Conservation (phyloP, 2,797 vertebrate genomes). For the Cuculus canorus region DNA sequence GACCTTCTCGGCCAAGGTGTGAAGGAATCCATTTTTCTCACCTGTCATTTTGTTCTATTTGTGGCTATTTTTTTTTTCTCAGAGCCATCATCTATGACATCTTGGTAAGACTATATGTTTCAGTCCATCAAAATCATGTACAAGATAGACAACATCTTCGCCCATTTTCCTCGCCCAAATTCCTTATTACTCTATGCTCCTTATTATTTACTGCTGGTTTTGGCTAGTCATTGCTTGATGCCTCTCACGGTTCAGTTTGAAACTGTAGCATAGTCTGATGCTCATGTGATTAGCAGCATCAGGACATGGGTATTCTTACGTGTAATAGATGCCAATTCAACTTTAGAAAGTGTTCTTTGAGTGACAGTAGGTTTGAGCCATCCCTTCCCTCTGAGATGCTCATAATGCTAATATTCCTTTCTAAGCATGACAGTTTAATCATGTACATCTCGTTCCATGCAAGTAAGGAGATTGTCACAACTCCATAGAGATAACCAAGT, state of each 20-base stretch:
- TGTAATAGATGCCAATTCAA: background rate
- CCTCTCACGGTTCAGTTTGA: background rate
- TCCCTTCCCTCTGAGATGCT: background rate
- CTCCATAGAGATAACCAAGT: background rate
- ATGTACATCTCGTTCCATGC: background rate
- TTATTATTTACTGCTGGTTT: background rate
- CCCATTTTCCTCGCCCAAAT: background rate
- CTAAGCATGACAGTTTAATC: background rate
- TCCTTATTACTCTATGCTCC: background rate
- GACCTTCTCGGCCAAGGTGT: background rate
- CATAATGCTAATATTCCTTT: background rate
- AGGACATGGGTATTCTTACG: background rate
- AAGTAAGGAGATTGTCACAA: background rate
- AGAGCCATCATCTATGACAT: background rate
- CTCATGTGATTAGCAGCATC: background rate
- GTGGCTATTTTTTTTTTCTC: background rate
- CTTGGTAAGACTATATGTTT: background rate
- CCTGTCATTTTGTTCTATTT: background rate
- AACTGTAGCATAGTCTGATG: background rate
- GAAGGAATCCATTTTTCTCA: background rate
- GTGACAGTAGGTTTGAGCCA: background rate
- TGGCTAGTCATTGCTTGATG: background rate
- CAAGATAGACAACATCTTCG: background rate
- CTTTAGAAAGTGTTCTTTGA: background rate
- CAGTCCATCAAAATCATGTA: background rate